A percentile compares a stretch with the other conserved stretches of the same genome.
phyloP scores from a whole-genome alignment of 2,888 invertebrate species.

The Pseudeuparius sepicola region DNA sequence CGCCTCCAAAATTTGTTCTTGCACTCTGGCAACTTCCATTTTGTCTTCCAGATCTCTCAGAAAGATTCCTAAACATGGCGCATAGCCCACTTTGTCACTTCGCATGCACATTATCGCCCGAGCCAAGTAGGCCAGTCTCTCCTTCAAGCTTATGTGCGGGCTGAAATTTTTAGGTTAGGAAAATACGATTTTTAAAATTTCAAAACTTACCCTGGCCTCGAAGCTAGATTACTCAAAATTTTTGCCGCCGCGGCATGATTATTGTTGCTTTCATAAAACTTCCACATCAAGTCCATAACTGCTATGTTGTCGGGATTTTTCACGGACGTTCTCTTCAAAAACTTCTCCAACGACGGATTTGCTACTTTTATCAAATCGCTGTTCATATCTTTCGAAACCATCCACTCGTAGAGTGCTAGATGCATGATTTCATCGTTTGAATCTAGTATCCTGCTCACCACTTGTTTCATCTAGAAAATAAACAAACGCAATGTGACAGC shows the following conservation, averaged over 20 bases:
- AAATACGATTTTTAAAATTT: not conserved
- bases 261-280: conserved; percentile 85
- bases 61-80: conserved; percentile 64
- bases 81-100: conserved; percentile 67
- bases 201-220: conserved; percentile 49
- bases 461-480: conserved; percentile 43
- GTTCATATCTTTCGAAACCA: conserved; percentile 66
- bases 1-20: conserved; percentile 59
- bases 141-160: conserved; percentile 60
- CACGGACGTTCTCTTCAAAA: conserved; percentile 52
- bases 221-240: conserved; percentile 80
- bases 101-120: conserved; percentile 93
- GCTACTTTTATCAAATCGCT: conserved; percentile 58
- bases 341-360: conserved; percentile 65
- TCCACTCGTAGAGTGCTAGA: conserved; percentile 87
- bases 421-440: conserved; percentile 82
- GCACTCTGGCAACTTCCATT: conserved; percentile 81
- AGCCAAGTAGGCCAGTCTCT: conserved; percentile 84
- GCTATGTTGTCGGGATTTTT: conserved; percentile 43
- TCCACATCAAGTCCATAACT: conserved; percentile 79
- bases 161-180: conserved; percentile 39
- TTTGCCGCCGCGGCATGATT: conserved; percentile 89
- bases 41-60: conserved; percentile 87
- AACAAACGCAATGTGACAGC: no score
- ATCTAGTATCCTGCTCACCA: conserved; percentile 57